Conservation (phyloP, 2,888 invertebrate species). For the Cryptosula pallasiana region DNA sequence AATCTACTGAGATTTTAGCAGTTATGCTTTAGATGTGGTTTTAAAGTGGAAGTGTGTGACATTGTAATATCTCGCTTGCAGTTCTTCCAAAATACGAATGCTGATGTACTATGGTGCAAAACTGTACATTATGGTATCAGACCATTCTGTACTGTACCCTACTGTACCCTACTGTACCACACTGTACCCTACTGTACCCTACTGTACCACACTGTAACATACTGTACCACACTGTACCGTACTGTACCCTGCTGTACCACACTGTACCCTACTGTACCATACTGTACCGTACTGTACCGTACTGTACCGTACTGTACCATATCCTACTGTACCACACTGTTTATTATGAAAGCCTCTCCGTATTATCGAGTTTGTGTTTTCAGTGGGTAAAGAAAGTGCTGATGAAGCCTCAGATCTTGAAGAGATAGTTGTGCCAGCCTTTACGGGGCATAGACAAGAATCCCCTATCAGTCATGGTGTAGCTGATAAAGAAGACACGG, state of each 20-base stretch:
- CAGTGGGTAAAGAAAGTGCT: not conserved
- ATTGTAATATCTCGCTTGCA: too few relatives aligned
- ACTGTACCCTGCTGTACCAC: not conserved
- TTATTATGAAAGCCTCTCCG: too few relatives aligned
- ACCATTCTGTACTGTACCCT: not conserved
- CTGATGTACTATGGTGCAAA: not conserved
- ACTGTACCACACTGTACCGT: not conserved
- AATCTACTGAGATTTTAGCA: too few relatives aligned
- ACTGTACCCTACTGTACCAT: not conserved
- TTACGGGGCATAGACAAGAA: not conserved
- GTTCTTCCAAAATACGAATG: too few relatives aligned
- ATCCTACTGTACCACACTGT: too few relatives aligned
- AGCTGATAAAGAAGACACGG: not conserved
- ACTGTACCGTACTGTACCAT: not conserved
- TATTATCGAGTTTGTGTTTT: too few relatives aligned
- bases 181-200: not conserved
- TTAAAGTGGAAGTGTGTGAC: too few relatives aligned
- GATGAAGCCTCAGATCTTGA: constrained; percentile 5
- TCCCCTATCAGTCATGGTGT: not conserved
- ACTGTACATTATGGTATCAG: not conserved
- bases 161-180: not conserved
- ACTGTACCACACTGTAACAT: not conserved
- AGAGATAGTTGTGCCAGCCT: not conserved
- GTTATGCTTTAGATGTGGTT: too few relatives aligned
- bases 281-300: not conserved